Evolutionary conservation across 2,888 invertebrate genomes (phyloP).

Genomic region (Chloroclystis v-ata): DNA sequence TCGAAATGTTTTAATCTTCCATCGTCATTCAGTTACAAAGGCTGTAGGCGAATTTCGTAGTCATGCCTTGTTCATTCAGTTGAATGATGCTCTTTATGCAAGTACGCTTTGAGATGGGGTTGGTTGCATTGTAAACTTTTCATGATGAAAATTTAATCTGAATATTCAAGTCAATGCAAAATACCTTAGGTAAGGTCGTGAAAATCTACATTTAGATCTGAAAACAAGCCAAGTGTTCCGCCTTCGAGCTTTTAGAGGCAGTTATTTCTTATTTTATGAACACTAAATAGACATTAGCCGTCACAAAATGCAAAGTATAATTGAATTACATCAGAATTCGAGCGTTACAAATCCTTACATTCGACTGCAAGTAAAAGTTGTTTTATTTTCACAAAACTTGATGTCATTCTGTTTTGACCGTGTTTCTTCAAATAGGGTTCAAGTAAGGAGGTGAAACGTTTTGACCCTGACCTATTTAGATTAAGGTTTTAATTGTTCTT

Average conservation of each 20-base stretch:
- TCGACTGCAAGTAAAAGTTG: conserved; percentile 16
- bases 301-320: conserved; percentile 29
- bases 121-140: conserved; percentile 28
- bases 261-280: conserved; percentile 42
- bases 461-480: background rate
- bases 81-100: conserved; percentile 46
- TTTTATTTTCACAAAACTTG: conserved; percentile 12
- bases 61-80: conserved; percentile 63
- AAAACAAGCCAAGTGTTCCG: conserved; percentile 61
- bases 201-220: conserved; percentile 67
- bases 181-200: conserved; percentile 66
- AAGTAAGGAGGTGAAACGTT: background rate
- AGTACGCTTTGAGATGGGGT: conserved; percentile 34
- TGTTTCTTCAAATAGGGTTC: background rate
- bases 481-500: background rate
- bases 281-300: conserved; percentile 35
- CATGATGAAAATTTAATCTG: conserved; percentile 11
- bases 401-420: conserved; percentile 1
- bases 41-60: conserved; percentile 61
- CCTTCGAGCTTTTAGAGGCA: conserved; percentile 39
- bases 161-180: conserved; percentile 41
- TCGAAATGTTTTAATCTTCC: conserved; percentile 74
- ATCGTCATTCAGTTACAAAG: conserved; percentile 71
- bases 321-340: conserved; percentile 27
- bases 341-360: conserved; percentile 2